Evolutionary conservation across 2,113 vertebrate genomes (phyloP).

Genomic region (Passer montanus): DNA sequence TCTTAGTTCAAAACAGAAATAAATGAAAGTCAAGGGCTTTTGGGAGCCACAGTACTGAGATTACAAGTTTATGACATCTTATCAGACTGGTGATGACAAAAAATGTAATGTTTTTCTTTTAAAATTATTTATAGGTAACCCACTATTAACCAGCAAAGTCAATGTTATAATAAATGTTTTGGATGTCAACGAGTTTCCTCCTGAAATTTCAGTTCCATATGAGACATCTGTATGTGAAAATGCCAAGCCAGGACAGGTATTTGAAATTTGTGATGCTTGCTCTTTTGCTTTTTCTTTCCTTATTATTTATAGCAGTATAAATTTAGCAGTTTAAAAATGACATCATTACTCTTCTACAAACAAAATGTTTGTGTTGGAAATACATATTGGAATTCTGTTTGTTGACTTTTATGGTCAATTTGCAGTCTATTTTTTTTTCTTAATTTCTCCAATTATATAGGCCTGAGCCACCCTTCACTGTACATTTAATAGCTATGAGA

Average conservation of each 20-base stretch:
- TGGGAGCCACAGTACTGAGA: neutral
- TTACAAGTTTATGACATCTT: neutral
- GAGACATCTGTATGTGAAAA: slow-evolving; percentile 96
- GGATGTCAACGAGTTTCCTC: slow-evolving; percentile 97
- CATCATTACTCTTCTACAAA: neutral
- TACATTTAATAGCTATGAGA: neutral
- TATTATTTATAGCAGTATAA: neutral
- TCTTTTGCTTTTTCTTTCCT: neutral
- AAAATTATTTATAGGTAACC: slow-evolving; percentile 83
- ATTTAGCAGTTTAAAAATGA: neutral
- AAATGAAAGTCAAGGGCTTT: neutral
- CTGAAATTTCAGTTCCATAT: slow-evolving; percentile 89
- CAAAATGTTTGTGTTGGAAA: neutral
- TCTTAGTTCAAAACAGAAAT: neutral
- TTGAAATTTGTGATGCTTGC: neutral
- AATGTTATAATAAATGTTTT: slow-evolving; percentile 90
- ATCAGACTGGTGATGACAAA: neutral
- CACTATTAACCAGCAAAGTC: slow-evolving; percentile 89
- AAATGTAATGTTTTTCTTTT: neutral
- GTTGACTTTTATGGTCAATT: neutral
- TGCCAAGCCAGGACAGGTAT: slow-evolving; percentile 91
- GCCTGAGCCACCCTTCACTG: neutral
- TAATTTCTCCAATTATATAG: neutral
- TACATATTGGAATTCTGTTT: neutral
- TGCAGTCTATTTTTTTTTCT: neutral